Evolutionary conservation across 2,888 invertebrate species (phyloP), one percentile per base, ranked within the genome.

Genomic region (Tromatobia lineatoria): DNA sequence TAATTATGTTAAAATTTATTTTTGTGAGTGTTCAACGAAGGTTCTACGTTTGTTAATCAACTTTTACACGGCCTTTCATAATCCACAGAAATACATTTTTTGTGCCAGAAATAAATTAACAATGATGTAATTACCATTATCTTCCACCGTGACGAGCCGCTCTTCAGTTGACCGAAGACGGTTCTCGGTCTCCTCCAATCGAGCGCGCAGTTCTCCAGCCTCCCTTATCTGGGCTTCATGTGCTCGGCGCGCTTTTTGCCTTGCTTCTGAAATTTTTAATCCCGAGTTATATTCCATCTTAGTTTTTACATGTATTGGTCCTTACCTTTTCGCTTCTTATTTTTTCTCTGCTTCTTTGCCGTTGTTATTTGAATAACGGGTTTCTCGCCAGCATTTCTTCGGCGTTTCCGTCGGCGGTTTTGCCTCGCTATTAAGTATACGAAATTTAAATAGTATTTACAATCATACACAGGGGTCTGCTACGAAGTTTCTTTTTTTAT

Each of bases 281-380:
- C 13, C 3, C 3, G 3, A 45, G 45, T 45, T 45, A 45, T 15
- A 45, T 45, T 0, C 13, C 13, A 15, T 45, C 45, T 45, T 45
- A 45, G 45, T 45, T 45, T 45, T 45, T 45, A 1, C 13, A 2
- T 15, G 45, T 59, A 23, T 59, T 13, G 25, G 23, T 25, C 25
- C 25, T 59, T 13, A 59, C 59, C 59, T 59, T 59, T 59, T 59
- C 59, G 29, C 6, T 25, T 23, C 15, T 59, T 59, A 25, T 59
- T 59, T 10, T 15, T 23, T 15, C 29, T 59, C 25, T 29, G 29
- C 13, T 29, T 59, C 3, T 59, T 59, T 23, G 25, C 59, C 7
- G 59, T 25, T 0, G 59, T 25, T 13, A 29, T 1, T 29, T 13
- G 2, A 3, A 7, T 8, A 13, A 45, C 45, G 13, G 45, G 3